Percentiles rank a stretch among this genome's conserved stretches.
Conservation (phyloP, 2,113 vertebrate species). For the Tragelaphus buxtoni region DNA sequence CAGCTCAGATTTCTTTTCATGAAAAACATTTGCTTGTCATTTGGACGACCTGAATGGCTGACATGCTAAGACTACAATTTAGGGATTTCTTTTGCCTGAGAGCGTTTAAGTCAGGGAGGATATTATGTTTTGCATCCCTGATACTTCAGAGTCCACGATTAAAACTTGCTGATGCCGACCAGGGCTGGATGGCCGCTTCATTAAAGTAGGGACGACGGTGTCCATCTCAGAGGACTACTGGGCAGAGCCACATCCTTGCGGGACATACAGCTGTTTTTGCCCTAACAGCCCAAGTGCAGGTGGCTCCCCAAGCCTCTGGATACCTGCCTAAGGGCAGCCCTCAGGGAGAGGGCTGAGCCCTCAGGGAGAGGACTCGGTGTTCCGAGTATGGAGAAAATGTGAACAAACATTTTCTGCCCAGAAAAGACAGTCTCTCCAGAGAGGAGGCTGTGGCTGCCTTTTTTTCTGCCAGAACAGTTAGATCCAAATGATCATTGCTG, state of each 20-base stretch:
- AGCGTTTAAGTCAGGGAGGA: neutral
- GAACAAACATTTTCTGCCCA: neutral
- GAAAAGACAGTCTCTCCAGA: neutral
- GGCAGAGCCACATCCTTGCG: neutral
- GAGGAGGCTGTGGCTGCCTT: neutral
- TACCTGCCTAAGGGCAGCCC: neutral
- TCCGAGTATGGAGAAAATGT: neutral
- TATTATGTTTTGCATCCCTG: neutral
- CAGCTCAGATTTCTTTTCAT: slow-evolving; percentile 20
- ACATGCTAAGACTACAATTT: neutral
- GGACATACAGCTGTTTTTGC: too few relatives aligned
- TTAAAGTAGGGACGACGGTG: neutral
- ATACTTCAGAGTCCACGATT: neutral
- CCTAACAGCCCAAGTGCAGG: neutral
- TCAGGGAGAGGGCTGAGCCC: neutral
- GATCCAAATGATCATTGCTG: neutral
- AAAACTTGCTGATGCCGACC: neutral
- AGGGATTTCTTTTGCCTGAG: neutral
- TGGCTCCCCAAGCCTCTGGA: neutral
- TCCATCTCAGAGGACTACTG: neutral
- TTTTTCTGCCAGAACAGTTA: neutral
- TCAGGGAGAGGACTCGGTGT: neutral
- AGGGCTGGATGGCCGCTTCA: neutral
- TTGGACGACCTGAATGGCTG: neutral
- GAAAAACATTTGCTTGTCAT: slow-evolving; percentile 41